phyloP scores from a whole-genome alignment of 1,140 invertebrate genomes.

The Spodoptera litura region DNA sequence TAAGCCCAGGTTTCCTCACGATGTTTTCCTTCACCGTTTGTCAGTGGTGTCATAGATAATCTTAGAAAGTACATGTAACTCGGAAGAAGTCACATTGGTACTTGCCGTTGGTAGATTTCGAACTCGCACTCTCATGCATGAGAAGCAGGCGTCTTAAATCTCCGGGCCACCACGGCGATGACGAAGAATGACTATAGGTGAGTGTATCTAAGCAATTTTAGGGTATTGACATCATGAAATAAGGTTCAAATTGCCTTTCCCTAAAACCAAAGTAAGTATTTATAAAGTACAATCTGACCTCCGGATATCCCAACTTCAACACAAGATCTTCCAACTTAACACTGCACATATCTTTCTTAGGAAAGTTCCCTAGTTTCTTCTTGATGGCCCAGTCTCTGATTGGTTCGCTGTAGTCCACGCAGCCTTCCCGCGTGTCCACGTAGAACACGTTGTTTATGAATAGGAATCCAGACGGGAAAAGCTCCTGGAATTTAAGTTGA shows the following conservation, averaged over 20 bases:
- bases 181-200: too few species aligned
- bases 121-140: too few species aligned
- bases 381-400: conserved; percentile 89
- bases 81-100: too few species aligned
- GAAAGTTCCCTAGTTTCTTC: conserved; percentile 86
- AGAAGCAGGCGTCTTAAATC: too few species aligned
- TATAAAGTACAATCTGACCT: conserved; percentile 60
- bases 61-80: too few species aligned
- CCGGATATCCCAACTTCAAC: conserved; percentile 90
- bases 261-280: too few species aligned
- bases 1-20: too few species aligned
- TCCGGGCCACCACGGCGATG: too few species aligned
- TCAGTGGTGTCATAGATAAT: too few species aligned
- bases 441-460: conserved; percentile 93
- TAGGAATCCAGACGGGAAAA: conserved; percentile 91
- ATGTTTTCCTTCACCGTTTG: too few species aligned
- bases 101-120: too few species aligned
- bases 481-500: conserved; percentile 81
- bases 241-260: not conserved
- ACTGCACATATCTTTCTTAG: conserved; percentile 87
- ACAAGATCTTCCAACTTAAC: conserved; percentile 88
- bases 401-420: conserved; percentile 88
- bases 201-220: too few species aligned
- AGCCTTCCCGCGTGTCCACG: conserved; percentile 89
- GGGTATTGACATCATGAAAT: not conserved